Evolutionary conservation across 2,113 vertebrate species (phyloP), one percentile per base, ranked within the genome.

Genomic region (Paraplagusia blochii): DNA sequence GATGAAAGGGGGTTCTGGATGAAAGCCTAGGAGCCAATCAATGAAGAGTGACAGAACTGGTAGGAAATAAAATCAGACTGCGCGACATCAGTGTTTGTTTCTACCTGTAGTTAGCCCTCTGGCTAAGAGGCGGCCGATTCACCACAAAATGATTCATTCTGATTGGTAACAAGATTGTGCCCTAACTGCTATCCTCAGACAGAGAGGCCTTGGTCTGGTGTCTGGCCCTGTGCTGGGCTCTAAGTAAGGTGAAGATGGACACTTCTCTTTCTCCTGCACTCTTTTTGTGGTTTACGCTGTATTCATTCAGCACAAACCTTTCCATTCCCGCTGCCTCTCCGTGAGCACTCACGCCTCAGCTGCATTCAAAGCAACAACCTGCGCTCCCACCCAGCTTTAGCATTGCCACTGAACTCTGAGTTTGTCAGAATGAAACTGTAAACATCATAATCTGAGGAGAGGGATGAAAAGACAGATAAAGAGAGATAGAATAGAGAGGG

Each of bases 181-280:
- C 64, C n/a, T n/a, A n/a, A n/a, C n/a, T n/a, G n/a, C n/a, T n/a
- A n/a, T n/a, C n/a, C n/a, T 34, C 58, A 34, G 38, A 52, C 18
- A 36, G 13, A 38, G 33, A 51, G 55, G 56, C 52, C 63, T 50
- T 54, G 43, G 46, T 55, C 75, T 81, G 69, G 68, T 81, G 67
- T 80, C 78, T 81, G 73, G 53, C 74, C 58, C 79, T 67, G 40
- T 82, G 85, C 85, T 85, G 53, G 80, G 85, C 67, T 83, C 65
- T 66, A 66, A 83, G 75, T 86, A 75, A 79, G 83, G 85, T 87
- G 78, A 77, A 88, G 85, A 84, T 79, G 81, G 84, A 80, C 83
- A 84, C 81, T 84, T 84, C 72, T 79, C 77, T 80, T 77, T 80
- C 69, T 82, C 75, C 69, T 48, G 53, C 13, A 64, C 69, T 79